Percentiles rank a stretch among this genome's conserved stretches.
These are phyloP conservation scores for Dicerorhinus sumatrensis DNA, from an alignment of 2,113 vertebrate species.

Conservation along the genomic window DNA sequence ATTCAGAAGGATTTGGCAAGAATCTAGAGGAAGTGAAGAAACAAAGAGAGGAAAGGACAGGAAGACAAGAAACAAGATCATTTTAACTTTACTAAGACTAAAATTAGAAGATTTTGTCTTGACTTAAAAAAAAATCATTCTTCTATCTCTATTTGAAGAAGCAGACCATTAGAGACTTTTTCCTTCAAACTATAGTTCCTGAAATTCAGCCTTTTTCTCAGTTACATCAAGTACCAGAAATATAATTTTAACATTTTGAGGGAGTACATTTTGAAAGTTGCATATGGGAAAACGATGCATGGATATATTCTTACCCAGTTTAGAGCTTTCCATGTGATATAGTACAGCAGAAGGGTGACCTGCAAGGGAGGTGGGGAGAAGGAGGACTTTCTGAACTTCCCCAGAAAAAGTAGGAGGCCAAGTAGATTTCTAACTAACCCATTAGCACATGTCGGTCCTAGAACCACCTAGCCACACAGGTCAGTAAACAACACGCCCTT, in stretches of 20 bases:
- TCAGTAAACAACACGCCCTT: neutral
- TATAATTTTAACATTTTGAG: slow-evolving; percentile 15
- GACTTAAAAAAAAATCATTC: neutral
- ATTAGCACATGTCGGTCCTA: neutral
- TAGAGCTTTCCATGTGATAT: neutral
- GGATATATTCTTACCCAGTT: neutral
- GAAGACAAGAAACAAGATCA: neutral
- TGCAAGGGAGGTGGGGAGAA: neutral
- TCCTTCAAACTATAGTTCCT: neutral
- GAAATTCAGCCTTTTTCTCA: slow-evolving; percentile 28
- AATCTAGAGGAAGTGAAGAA: neutral
- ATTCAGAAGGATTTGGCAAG: neutral
- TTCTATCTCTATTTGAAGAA: slow-evolving; percentile 28
- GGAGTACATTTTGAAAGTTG: slow-evolving; percentile 29
- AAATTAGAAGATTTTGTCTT: neutral
- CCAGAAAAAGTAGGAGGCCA: neutral
- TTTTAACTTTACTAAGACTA: slow-evolving; percentile 20
- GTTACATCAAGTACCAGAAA: slow-evolving; percentile 47
- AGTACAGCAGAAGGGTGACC: neutral
- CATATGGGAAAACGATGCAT: neutral
- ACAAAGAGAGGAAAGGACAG: neutral
- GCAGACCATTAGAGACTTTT: neutral
- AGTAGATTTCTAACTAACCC: neutral
- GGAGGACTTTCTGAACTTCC: neutral
- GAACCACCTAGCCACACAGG: neutral